Evolutionary conservation across 1,140 invertebrate species (phyloP), one percentile per base, ranked within the genome.

Genomic region (Drosophila yakuba): DNA sequence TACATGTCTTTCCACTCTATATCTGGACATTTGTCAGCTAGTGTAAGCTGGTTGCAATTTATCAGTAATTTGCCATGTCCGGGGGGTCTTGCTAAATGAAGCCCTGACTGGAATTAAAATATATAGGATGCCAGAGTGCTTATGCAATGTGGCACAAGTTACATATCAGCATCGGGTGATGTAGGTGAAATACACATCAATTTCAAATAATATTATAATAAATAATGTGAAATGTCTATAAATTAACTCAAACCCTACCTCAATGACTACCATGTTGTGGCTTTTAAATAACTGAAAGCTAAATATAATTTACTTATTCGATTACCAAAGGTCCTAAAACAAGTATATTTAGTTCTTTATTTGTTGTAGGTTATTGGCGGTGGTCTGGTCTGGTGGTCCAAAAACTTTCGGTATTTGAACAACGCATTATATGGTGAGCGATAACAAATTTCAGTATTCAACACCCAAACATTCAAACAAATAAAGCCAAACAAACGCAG

Each of bases 101-200:
- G 58, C 44, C 63, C 28, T 63, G 57, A 63, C 74, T 73, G 67
- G 54, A 60, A 74, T 62, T 74, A 52, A 74, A 51, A 35, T 48
- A 44, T 74, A 74, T 48, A 38, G 41, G 62, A 48, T 36, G 38
- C n/a, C 35, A 60, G n/a, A 60, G 25, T 48, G 41, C 41, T 41
- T 10, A 28, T 12, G 25, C 17, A 25, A 32, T 25, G 20, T 0
- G 66, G 47, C 41, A 11, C 38, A 35, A 8, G 6, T 8, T 25
- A n/a, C 12, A 35, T 35, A 25, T 8, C 23, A 25, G 3, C 12
- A 50, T 32, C 2, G 3, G 25, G 4, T 32, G 47, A 20, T 38
- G 35, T 15, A 56, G 14, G 25, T 28, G 14, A 4, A 25, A 4
- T 38, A 25, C 32, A 38, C 8, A 6, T 20, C 10, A 11, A 11